These are phyloP conservation scores for Bryconaethiops microstoma DNA, from an alignment of 2,797 vertebrate species.

Conservation along the genomic window DNA sequence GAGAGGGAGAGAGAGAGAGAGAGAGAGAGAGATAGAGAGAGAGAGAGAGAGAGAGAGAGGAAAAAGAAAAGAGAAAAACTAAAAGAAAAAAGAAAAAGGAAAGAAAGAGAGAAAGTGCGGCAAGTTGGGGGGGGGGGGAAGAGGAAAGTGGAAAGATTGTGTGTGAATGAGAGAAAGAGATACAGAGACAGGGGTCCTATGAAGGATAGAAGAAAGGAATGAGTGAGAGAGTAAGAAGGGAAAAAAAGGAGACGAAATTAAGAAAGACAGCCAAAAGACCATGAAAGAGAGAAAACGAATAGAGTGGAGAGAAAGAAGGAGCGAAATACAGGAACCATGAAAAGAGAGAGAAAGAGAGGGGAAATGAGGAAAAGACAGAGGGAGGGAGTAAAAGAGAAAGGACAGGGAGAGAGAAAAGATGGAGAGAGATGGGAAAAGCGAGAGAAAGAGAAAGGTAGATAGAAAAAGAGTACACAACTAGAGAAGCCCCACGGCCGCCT, in stretches of 20 bases:
- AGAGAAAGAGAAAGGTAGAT: neutral
- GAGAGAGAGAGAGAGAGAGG: constrained; percentile 10
- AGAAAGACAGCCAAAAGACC: neutral
- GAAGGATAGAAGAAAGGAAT: too few species aligned
- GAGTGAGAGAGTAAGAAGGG: neutral
- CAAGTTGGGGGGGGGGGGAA: neutral
- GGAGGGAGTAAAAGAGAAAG: neutral
- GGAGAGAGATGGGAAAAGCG: neutral
- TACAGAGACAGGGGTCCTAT: too few species aligned
- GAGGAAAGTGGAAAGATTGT: neutral
- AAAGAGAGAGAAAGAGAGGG: neutral
- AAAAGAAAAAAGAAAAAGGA: neutral
- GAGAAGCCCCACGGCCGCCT: neutral
- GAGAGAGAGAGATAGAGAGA: constrained; percentile 25
- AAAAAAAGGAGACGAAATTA: neutral
- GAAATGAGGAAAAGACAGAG: neutral
- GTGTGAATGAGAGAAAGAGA: too few species aligned
- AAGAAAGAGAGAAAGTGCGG: neutral
- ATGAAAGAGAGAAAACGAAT: neutral
- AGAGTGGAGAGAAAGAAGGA: neutral
- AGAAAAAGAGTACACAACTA: neutral
- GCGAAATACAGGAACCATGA: neutral
- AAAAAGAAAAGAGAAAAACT: neutral
- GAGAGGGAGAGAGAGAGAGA: too few species aligned
- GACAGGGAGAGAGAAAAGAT: neutral